A percentile compares a stretch with the other conserved stretches of the same genome.
phyloP scores from a whole-genome alignment of 2,113 vertebrate genomes.

The Pseudopipra pipra region DNA sequence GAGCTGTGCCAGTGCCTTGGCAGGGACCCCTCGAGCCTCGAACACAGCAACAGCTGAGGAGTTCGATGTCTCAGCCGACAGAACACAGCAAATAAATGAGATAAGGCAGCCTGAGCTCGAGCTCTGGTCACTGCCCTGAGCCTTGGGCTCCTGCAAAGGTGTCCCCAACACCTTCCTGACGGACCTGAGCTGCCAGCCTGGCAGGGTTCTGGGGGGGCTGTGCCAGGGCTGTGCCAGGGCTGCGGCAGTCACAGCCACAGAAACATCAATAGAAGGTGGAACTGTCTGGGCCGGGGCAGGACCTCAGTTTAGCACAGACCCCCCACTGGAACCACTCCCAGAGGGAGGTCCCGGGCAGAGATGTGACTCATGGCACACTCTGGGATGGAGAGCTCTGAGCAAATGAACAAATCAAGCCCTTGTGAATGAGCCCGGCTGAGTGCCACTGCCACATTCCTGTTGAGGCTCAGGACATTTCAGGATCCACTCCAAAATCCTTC shows the following conservation, averaged over 20 bases:
- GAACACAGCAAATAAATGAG: background rate
- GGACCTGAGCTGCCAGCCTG: background rate
- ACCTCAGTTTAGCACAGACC: background rate
- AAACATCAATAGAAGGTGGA: background rate
- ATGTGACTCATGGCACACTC: background rate
- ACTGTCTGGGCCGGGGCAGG: background rate
- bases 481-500: constrained; percentile 10
- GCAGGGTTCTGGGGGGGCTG: background rate
- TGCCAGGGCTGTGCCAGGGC: background rate
- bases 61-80: background rate
- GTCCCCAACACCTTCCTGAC: background rate
- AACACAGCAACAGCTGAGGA: background rate
- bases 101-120: background rate
- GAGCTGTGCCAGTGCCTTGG: background rate
- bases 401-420: background rate
- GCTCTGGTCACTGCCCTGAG: background rate
- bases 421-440: background rate
- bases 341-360: background rate
- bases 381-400: background rate
- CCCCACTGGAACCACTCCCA: rapidly evolving
- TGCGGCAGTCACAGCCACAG: background rate
- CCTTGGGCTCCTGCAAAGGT: background rate
- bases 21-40: background rate
- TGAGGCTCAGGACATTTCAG: background rate
- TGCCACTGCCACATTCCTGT: background rate